Evolutionary conservation across 2,797 vertebrate genomes (phyloP).

Genomic region (Pangasius sanitwongsei): DNA sequence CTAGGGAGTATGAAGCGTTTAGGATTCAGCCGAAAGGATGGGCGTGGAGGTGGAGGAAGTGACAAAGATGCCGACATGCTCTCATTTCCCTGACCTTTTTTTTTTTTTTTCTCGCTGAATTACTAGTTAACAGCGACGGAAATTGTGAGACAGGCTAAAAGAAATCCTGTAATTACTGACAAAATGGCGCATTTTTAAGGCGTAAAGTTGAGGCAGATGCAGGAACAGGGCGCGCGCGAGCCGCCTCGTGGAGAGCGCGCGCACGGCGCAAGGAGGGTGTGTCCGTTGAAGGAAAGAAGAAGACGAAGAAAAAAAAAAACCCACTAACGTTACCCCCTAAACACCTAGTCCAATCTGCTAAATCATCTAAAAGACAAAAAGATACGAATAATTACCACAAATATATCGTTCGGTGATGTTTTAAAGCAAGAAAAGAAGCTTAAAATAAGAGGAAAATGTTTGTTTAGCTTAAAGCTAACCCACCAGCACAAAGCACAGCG

Average conservation of each 20-base stretch:
- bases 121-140: background rate
- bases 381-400: background rate
- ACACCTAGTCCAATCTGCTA: background rate
- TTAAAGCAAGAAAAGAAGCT: background rate
- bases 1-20: background rate
- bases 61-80: conserved; percentile 40
- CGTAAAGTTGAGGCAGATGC: background rate
- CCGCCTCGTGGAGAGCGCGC: conserved; percentile 31
- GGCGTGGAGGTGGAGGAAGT: conserved; percentile 48
- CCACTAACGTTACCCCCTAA: rapidly evolving
- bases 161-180: background rate
- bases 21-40: conserved; percentile 32
- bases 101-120: no score
- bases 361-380: conserved; percentile 4
- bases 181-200: conserved; percentile 12
- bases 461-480: background rate
- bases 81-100: background rate
- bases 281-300: conserved; percentile 44
- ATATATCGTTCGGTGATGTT: background rate
- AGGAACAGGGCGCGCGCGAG: background rate
- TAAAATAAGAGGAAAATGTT: background rate
- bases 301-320: background rate
- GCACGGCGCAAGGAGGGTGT: conserved; percentile 52
- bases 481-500: background rate
- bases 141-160: no score